Evolutionary conservation across 1,140 invertebrate genomes (phyloP), one percentile per base, ranked within the genome.

Genomic region (Proales similis): DNA sequence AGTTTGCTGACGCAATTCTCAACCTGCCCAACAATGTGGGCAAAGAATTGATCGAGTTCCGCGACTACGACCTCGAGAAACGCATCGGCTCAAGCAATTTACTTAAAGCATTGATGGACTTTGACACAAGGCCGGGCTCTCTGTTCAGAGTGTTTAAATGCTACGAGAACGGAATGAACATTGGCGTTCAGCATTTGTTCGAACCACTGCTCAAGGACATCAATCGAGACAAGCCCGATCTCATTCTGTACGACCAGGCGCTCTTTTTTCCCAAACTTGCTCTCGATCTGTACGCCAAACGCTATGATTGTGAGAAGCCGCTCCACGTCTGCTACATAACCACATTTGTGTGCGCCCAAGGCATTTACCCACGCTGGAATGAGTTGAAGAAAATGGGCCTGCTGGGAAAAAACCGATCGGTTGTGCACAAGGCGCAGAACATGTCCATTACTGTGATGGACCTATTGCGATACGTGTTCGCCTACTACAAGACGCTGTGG

Each of bases 361-460:
- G 51, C 17, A 57, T 57, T 6, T 57, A 57, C 45, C 51, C 51
- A 9, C 45, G 45, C 14, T 57, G 51, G 51, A 39, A n/a, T 22
- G 51, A 57, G 27, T 57, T 57, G 22, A 17, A 57, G 45, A 57
- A 57, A 42, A 57, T 57, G 51, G 51, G 51, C 11, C 36, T 57
- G 1, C 30, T 57, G 9, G 51, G 51, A 9, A 30, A 11, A 1
- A 57, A 57, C 45, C 30, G 39, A n/a, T 20, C 4, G 9, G 12
- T 1, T 12, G 14, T 24, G 0, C 17, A 57, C 14, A 57, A 57
- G 30, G 30, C 45, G 5, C 19, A 39, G 29, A 57, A 7, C 9
- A 42, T 57, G 14, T n/a, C 45, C 4, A 57, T 17, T n/a, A 22
- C 38, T 11, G n/a, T 22, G 3, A 39, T 42, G n/a, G 51, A 57